Conservation (phyloP, 2,113 vertebrate genomes). For the Rafetus swinhoei region DNA sequence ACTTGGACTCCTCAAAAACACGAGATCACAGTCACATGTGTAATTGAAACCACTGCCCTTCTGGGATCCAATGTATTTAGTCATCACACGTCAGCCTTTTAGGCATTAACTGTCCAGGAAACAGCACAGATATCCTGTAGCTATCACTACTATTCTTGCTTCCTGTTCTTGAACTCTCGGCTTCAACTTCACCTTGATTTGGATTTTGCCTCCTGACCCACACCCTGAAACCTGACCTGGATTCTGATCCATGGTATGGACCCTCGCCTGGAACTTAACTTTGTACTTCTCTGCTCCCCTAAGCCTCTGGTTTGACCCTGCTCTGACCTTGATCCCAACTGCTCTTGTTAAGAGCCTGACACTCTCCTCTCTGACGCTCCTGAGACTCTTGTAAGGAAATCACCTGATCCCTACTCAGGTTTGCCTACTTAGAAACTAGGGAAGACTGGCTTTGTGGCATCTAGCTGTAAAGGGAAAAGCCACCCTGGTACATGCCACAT, state of each 20-base stretch:
- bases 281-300: neutral
- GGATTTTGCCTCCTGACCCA: neutral
- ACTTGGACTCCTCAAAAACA: neutral
- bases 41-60: neutral
- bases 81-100: neutral
- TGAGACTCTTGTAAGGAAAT: neutral
- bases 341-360: neutral
- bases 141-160: neutral
- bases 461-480: neutral
- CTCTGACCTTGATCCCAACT: neutral
- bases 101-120: neutral
- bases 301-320: neutral
- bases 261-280: neutral
- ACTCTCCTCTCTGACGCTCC: neutral
- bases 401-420: neutral
- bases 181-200: neutral
- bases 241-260: neutral
- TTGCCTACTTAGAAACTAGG: neutral
- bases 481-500: neutral
- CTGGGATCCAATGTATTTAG: neutral
- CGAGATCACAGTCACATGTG: neutral
- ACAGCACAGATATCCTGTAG: neutral
- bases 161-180: neutral
- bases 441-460: neutral
- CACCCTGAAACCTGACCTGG: neutral